Percentiles rank a stretch among this genome's conserved stretches.
Evolutionary conservation across 2,888 invertebrate species (phyloP).

Genomic region (Apamea epomidion): DNA sequence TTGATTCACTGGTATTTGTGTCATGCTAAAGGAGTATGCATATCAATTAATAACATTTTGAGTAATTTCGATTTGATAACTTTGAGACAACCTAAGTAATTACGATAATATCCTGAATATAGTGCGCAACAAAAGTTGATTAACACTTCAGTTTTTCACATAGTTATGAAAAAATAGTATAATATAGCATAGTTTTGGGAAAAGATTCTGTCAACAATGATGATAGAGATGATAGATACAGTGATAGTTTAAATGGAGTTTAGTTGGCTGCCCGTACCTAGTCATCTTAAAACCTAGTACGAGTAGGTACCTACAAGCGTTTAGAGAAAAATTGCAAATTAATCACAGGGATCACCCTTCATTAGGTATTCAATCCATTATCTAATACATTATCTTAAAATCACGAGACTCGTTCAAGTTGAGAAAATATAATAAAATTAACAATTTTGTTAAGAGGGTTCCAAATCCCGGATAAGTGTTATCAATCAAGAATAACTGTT

Average conservation of each 20-base stretch:
- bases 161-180: no score
- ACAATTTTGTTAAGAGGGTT: constrained; percentile 26
- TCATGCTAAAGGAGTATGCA: not conserved
- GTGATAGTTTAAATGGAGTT: not conserved
- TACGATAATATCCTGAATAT: not conserved
- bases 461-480: not conserved
- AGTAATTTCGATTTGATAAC: not conserved
- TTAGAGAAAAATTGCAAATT: not conserved
- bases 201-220: not conserved
- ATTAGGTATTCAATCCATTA: constrained; percentile 18
- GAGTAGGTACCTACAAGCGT: not conserved
- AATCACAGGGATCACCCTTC: not conserved
- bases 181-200: no score
- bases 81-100: not conserved
- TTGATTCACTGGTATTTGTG: not conserved
- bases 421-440: constrained; percentile 23
- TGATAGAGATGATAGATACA: not conserved
- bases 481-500: constrained; percentile 19
- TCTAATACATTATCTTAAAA: constrained; percentile 9
- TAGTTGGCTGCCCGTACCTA: not conserved
- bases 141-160: not conserved
- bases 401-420: constrained; percentile 14
- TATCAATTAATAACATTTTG: not conserved
- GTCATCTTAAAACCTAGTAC: not conserved
- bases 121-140: no score